These are phyloP conservation scores for Callimorpha dominula DNA, from an alignment of 2,888 invertebrate genomes.

Conservation along the genomic window DNA sequence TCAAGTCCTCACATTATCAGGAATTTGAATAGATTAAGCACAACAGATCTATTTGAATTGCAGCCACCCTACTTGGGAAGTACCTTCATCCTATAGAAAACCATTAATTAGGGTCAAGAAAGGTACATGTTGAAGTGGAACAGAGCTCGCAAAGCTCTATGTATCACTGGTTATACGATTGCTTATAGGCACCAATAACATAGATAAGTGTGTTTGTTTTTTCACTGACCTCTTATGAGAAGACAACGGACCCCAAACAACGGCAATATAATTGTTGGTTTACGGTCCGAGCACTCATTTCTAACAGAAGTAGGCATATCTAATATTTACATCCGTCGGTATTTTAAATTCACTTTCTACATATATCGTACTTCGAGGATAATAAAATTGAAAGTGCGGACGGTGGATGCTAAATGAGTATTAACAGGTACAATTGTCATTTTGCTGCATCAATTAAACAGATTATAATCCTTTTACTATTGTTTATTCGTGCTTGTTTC, in stretches of 20 bases:
- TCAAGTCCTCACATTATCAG: not conserved
- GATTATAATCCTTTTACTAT: not conserved
- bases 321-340: slow-evolving; percentile 53
- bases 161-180: not conserved
- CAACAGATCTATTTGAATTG: no score
- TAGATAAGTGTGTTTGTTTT: not conserved
- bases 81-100: no score
- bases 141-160: no score
- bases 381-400: slow-evolving; percentile 62
- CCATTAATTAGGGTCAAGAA: no score
- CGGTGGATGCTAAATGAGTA: slow-evolving; percentile 47
- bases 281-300: slow-evolving; percentile 49
- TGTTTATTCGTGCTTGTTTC: not conserved
- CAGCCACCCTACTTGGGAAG: no score
- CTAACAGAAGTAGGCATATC: slow-evolving; percentile 55
- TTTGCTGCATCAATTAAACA: not conserved
- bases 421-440: slow-evolving; percentile 1
- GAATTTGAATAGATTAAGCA: not conserved
- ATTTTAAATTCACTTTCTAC: slow-evolving; percentile 66
- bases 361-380: slow-evolving; percentile 53
- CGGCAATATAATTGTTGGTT: not conserved
- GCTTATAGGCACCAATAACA: not conserved
- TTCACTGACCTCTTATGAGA: not conserved
- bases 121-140: not conserved
- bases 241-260: not conserved